Percentiles rank a stretch among this genome's conserved stretches.
Conservation (phyloP, 53 echinoderm and acorn worm genomes). For the Actinopyga echinites region DNA sequence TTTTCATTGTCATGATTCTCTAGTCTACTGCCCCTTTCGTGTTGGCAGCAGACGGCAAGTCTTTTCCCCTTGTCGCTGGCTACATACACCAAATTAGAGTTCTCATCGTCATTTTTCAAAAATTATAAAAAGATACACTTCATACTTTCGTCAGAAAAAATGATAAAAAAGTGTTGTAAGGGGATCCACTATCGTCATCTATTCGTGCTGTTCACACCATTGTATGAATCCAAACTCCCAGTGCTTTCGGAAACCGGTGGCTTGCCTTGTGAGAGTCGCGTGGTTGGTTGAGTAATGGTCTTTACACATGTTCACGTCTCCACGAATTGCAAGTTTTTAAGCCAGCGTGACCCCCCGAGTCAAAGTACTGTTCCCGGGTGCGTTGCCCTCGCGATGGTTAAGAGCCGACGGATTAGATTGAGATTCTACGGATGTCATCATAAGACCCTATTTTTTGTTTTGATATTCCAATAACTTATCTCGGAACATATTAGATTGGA, state of each 20-base stretch:
- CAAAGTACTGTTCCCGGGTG: conserved; percentile 19
- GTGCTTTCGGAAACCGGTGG: background rate
- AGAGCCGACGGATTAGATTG: no score
- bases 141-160: no score
- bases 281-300: background rate
- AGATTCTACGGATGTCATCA: background rate
- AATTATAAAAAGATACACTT: no score
- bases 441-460: conserved; percentile 11
- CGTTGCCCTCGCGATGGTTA: conserved; percentile 4
- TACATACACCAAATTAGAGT: no score
- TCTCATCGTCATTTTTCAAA: no score
- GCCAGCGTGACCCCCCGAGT: background rate
- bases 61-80: no score
- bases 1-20: no score
- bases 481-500: background rate
- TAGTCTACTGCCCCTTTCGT: no score
- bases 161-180: no score
- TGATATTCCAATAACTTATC: background rate
- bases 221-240: background rate
- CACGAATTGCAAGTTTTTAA: background rate
- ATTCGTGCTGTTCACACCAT: conserved; percentile 26
- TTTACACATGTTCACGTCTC: background rate
- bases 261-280: background rate
- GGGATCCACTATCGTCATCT: background rate
- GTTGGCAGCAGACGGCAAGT: no score